phyloP scores from a whole-genome alignment of 2,113 vertebrate species.

The Eupsittula cactorum region DNA sequence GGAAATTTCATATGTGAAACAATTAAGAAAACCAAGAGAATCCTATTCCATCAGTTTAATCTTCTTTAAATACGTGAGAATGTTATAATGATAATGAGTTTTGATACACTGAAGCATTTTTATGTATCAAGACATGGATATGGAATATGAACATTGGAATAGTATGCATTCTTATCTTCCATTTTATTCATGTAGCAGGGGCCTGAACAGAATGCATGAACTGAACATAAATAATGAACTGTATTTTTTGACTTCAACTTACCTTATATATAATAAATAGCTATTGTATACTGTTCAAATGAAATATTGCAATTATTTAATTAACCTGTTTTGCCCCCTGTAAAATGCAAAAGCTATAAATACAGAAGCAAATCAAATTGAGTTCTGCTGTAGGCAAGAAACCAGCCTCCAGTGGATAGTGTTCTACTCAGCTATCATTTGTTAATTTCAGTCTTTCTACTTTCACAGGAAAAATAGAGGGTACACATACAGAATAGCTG shows the following conservation, averaged over 20 bases:
- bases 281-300: conserved; percentile 8
- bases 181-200: not conserved
- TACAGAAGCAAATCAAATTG: conserved; percentile 39
- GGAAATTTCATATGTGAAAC: not conserved
- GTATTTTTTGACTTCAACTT: not conserved
- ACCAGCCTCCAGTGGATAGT: conserved; percentile 23
- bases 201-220: not conserved
- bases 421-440: conserved; percentile 16
- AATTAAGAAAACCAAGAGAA: not conserved
- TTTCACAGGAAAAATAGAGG: not conserved
- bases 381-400: conserved; percentile 42
- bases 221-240: not conserved
- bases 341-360: conserved; percentile 53
- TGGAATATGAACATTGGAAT: not conserved
- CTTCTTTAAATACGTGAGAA: not conserved
- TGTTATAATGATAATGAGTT: not conserved
- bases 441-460: conserved; percentile 3
- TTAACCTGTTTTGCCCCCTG: conserved; percentile 49
- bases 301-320: conserved; percentile 60
- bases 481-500: fast-evolving
- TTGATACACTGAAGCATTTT: not conserved
- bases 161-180: not conserved
- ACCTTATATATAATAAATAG: conserved; percentile 3
- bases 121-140: not conserved
- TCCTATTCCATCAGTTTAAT: fast-evolving